Evolutionary conservation across 2,113 vertebrate species (phyloP).

Genomic region (Strix uralensis): DNA sequence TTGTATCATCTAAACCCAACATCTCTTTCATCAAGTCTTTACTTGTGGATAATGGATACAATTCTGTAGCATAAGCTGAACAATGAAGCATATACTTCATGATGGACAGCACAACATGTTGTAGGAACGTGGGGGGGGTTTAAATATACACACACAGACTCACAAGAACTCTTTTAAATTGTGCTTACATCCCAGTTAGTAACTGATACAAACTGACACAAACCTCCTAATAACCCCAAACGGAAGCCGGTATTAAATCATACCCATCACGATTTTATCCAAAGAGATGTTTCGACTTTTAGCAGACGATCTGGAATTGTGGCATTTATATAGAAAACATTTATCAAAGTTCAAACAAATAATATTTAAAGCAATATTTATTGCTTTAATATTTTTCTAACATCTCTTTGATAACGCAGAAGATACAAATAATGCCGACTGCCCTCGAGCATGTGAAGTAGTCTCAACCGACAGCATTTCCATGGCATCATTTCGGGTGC

Average conservation of each 20-base stretch:
- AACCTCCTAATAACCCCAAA: slow-evolving; percentile 1
- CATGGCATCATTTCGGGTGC: background rate
- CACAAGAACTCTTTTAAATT: background rate
- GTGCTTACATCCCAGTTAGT: background rate
- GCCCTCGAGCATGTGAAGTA: background rate
- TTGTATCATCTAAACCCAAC: background rate
- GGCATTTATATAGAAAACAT: slow-evolving; percentile 42
- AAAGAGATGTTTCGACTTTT: background rate
- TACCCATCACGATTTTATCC: background rate
- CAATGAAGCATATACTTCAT: background rate
- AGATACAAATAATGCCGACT: background rate
- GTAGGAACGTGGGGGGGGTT: background rate
- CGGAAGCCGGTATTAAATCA: background rate
- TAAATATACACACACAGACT: background rate
- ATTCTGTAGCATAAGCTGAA: background rate
- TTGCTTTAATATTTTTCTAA: slow-evolving; percentile 56
- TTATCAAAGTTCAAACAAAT: slow-evolving; percentile 49
- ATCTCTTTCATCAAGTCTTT: background rate
- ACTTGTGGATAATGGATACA: background rate
- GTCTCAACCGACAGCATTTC: background rate
- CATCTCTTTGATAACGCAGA: background rate
- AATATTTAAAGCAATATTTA: slow-evolving; percentile 38
- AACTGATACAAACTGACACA: background rate
- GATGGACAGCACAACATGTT: background rate
- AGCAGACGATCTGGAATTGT: background rate